Conservation (phyloP, 2,113 vertebrate species). For the Odontophorus gujanensis region DNA sequence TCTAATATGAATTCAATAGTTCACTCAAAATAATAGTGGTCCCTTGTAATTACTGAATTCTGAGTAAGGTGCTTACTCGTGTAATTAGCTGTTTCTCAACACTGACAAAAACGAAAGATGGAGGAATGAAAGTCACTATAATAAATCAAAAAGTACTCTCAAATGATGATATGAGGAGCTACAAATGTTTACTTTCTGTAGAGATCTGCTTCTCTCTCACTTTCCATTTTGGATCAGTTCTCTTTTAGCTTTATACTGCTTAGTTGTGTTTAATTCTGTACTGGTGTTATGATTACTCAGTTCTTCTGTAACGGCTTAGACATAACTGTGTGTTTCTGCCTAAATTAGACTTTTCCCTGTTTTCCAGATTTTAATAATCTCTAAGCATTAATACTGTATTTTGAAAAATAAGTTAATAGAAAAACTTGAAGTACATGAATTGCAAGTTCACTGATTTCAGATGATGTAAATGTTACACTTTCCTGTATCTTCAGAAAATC, state of each 20-base stretch:
- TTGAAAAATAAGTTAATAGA: neutral
- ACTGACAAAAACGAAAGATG: neutral
- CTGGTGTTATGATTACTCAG: neutral
- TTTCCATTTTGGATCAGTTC: neutral
- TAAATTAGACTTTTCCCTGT: neutral
- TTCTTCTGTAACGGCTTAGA: neutral
- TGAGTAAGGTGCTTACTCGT: neutral
- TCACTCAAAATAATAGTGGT: neutral
- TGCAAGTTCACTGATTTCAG: neutral
- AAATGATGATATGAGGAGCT: neutral
- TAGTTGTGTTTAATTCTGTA: neutral
- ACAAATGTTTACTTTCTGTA: neutral
- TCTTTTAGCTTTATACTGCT: neutral
- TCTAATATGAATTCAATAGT: neutral
- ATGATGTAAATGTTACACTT: neutral
- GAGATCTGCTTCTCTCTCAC: neutral
- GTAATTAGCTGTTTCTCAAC: fast-evolving
- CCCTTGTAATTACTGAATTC: neutral
- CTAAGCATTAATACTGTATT: neutral
- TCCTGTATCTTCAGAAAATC: neutral
- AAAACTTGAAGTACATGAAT: neutral
- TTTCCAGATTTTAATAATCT: neutral
- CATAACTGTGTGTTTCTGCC: neutral
- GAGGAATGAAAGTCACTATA: neutral
- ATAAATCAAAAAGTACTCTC: neutral